Evolutionary conservation across 2,888 invertebrate genomes (phyloP).

Genomic region (Criorhina ranunculi): DNA sequence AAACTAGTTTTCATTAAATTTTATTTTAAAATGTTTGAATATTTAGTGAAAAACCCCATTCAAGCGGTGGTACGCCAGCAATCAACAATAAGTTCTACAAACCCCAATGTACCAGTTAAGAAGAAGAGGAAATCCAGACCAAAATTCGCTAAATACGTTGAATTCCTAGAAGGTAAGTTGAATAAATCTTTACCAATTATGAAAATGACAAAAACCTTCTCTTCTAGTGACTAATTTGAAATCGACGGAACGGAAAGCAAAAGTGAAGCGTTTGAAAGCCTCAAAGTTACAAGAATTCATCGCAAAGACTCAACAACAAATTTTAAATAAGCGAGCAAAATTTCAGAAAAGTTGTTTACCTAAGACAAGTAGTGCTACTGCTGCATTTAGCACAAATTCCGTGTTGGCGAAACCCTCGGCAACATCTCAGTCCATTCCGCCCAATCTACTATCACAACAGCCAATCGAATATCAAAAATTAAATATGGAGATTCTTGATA

Average conservation of each 20-base stretch:
- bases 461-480: slow-evolving; percentile 83
- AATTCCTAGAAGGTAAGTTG: slow-evolving; percentile 88
- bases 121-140: slow-evolving; percentile 78
- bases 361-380: slow-evolving; percentile 18
- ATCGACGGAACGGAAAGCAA: slow-evolving; percentile 88
- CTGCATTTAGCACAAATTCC: slow-evolving; percentile 59
- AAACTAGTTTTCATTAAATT: not conserved
- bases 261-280: slow-evolving; percentile 88
- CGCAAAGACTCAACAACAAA: slow-evolving; percentile 84
- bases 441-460: slow-evolving; percentile 72
- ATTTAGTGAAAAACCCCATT: slow-evolving; percentile 45
- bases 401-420: not conserved
- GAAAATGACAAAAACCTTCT: not conserved
- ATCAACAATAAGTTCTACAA: slow-evolving; percentile 80
- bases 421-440: not conserved
- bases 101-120: slow-evolving; percentile 77
- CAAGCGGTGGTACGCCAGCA: slow-evolving; percentile 78
- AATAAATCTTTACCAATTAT: not conserved
- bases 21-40: not conserved
- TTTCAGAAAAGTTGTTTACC: slow-evolving; percentile 75
- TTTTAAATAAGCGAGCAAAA: slow-evolving; percentile 79
- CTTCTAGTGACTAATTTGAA: slow-evolving; percentile 87
- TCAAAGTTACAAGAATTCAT: slow-evolving; percentile 89
- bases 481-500: slow-evolving; percentile 81
- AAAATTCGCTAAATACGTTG: slow-evolving; percentile 87